phyloP scores from a whole-genome alignment of 2,113 vertebrate genomes.

The Tapirus terrestris region DNA sequence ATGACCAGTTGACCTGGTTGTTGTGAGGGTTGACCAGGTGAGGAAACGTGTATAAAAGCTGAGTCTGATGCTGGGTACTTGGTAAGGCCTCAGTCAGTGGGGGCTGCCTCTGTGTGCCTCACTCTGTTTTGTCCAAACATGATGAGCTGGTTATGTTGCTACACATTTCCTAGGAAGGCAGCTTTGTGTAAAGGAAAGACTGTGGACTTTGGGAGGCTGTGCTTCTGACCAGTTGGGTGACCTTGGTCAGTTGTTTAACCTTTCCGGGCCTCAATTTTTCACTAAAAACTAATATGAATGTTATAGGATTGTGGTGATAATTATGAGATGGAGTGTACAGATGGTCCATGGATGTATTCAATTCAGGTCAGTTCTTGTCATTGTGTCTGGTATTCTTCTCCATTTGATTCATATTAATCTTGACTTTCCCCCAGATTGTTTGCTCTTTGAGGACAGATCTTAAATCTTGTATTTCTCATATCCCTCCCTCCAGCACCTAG shows the following conservation, averaged over 20 bases:
- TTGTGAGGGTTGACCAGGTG: accelerated
- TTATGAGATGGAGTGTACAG: not conserved
- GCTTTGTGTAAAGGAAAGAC: not conserved
- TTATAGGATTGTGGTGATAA: not conserved
- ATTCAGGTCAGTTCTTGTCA: not conserved
- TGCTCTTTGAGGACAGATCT: not conserved
- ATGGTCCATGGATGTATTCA: accelerated
- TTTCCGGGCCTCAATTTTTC: not conserved
- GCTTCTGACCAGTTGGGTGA: not conserved
- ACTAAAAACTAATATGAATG: accelerated
- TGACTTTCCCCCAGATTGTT: not conserved
- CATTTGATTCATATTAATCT: not conserved
- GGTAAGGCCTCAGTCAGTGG: not conserved
- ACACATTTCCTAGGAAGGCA: not conserved
- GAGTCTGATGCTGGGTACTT: not conserved
- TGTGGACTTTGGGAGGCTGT: not conserved
- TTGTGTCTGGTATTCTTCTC: not conserved
- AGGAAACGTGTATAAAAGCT: too few species aligned
- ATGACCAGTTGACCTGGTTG: too few species aligned
- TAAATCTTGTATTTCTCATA: not conserved
- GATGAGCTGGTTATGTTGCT: too few species aligned
- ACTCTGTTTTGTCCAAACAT: accelerated
- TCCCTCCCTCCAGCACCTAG: not conserved
- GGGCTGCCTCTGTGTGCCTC: accelerated
- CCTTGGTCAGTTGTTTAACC: not conserved